These are phyloP conservation scores for Zosterops pallidus DNA, from an alignment of 2,113 vertebrate genomes.

Conservation along the genomic window DNA sequence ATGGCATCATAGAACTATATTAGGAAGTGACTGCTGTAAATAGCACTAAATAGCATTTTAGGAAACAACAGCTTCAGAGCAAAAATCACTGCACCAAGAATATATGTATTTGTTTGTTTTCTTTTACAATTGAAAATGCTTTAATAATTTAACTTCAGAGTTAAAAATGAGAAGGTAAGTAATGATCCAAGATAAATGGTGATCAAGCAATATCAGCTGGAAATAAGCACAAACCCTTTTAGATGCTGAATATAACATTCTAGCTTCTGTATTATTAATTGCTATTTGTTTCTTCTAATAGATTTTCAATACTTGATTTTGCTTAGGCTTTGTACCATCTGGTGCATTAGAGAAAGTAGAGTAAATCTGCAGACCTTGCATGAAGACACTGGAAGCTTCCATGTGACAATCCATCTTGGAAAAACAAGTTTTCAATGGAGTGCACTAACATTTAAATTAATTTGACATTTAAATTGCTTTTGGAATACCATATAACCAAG, in stretches of 20 bases:
- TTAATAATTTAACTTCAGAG: background rate
- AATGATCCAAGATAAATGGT: background rate
- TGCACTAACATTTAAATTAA: background rate
- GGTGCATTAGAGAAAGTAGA: background rate
- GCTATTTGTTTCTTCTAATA: background rate
- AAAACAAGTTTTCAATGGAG: background rate
- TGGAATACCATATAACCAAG: background rate
- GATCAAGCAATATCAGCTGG: background rate
- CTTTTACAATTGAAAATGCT: background rate
- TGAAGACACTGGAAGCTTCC: background rate
- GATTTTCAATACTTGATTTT: background rate
- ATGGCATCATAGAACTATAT: background rate
- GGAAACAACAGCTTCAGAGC: background rate
- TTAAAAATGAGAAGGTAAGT: background rate
- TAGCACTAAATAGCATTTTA: background rate
- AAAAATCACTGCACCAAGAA: background rate
- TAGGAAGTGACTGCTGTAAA: background rate
- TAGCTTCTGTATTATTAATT: background rate
- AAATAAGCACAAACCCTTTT: background rate
- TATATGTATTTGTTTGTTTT: background rate
- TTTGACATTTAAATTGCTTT: background rate
- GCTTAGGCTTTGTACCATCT: background rate
- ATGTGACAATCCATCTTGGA: background rate
- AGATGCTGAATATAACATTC: background rate
- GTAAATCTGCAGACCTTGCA: background rate